Evolutionary conservation across 2,888 invertebrate genomes (phyloP), one percentile per base, ranked within the genome.

Genomic region (Augiades crinisus): DNA sequence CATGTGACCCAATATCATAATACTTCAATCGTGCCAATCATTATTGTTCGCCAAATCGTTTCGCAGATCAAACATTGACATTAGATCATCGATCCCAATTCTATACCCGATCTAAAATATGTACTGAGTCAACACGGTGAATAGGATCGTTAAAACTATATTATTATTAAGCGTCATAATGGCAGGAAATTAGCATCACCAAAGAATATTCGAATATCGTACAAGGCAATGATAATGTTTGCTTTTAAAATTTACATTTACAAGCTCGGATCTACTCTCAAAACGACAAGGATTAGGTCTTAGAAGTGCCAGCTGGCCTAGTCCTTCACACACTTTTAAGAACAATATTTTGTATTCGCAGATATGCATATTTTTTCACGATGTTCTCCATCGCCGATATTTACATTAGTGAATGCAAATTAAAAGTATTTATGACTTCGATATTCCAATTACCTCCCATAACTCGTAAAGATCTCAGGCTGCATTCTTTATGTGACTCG

Each of bases 21-120:
- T 60, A 64, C 65, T 65, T 67, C 64, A 67, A 70, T 63, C 43
- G 61, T 72, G 74, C 70, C 75, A 76, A 75, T 72, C 69, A 68
- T 65, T 61, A 57, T 44, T 61, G 62, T 55, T 60, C 58, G 68
- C 70, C 71, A 76, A 72, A 67, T 59, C 54, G 54, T 52, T 52
- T 31, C 8, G 45, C 52, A 24, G 17, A 52, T 40, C 52, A 52
- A 51, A 52, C 45, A 52, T 52, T 52, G 50, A 52, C 38, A 45
- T 52, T 44, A 51, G 50, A 51, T 51, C 37, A 51, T 36, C 50
- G 50, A 51, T 37, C 50, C 36, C 21, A 51, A 44, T 44, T 51
- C 50, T 51, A 30, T 44, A 30, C 36, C 13, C 44, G 30, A 31
- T 13, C 14, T 51, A 24, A 30, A 44, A 37, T 51, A 51, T 44